These are phyloP conservation scores for Florisuga fusca DNA, from an alignment of 2,797 vertebrate genomes.

Conservation along the genomic window DNA sequence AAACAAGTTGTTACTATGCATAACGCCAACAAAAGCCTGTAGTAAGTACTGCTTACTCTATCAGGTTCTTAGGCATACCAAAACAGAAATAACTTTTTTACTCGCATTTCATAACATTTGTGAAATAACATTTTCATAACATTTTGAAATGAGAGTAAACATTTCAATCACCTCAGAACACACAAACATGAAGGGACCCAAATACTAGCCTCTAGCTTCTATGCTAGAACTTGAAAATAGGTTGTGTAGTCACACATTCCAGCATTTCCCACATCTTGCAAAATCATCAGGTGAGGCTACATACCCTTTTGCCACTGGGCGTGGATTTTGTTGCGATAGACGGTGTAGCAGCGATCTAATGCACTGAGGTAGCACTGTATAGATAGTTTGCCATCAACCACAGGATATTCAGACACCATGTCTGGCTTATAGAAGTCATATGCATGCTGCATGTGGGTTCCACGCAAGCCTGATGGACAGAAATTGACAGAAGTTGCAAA, in stretches of 20 bases:
- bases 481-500: background rate
- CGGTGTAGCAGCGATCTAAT: constrained; percentile 92
- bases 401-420: constrained; percentile 95
- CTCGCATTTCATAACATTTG: too few species aligned
- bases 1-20: background rate
- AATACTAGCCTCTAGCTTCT: background rate
- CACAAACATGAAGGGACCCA: background rate
- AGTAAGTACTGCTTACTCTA: background rate
- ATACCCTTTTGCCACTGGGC: constrained; percentile 96
- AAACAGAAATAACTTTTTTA: background rate
- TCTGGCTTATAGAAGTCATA: constrained; percentile 99
- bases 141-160: background rate
- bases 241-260: background rate
- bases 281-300: background rate
- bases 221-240: background rate
- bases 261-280: background rate
- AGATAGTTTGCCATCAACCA: constrained; percentile 96
- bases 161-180: background rate
- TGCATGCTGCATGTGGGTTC: constrained; percentile 96
- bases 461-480: constrained; percentile 86
- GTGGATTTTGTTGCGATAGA: constrained; percentile 93
- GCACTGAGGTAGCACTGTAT: constrained; percentile 98
- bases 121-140: too few species aligned
- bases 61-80: background rate
- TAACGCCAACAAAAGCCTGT: background rate